Evolutionary conservation across 2,797 vertebrate species (phyloP), one percentile per base, ranked within the genome.

Genomic region (Liparis tanakae): DNA sequence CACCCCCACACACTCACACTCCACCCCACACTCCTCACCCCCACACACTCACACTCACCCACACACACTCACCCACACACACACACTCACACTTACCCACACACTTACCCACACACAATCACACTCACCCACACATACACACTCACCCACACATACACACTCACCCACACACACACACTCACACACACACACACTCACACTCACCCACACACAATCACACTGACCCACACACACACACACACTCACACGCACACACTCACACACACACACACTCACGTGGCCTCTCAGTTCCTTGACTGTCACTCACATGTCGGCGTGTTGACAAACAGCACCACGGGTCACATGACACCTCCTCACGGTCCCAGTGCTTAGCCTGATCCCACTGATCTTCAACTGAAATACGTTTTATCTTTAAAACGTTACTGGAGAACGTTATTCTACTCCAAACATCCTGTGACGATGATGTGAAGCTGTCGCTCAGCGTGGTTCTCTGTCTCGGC

Each of bases 261-360:
- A 34, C 44, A 67, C 46, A 43, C 44, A 54, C 44, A 46, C 61
- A 18, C 7, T 18, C 51, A 54, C 25, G 17, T 39, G 39, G 18
- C 62, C 67, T 51, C 57, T 74, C 10, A 59, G 68, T 63, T 64
- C 70, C 74, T 46, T 78, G 10, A 20, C 39, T 76, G 84, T 81
- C 82, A 84, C 72, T 85, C 81, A 81, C 8, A n/a, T 76, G 61
- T 74, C 76, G 70, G 67, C 2, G 60, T 53, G 46, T 36, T 82
- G 80, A 64, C 81, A 60, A 22, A 67, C 82, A 59, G 78, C 62
- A 79, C 25, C 54, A 15, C 56, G 37, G 56, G 73, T 76, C 73
- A 67, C 62, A 36, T 51, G 30, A n/a, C 72, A 63, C 20, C 63
- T 6, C 39, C 64, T 68, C 50, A 5, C 68, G 18, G 68, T 61